Evolutionary conservation across 2,113 vertebrate species (phyloP).

Genomic region (Actenoides hombroni): DNA sequence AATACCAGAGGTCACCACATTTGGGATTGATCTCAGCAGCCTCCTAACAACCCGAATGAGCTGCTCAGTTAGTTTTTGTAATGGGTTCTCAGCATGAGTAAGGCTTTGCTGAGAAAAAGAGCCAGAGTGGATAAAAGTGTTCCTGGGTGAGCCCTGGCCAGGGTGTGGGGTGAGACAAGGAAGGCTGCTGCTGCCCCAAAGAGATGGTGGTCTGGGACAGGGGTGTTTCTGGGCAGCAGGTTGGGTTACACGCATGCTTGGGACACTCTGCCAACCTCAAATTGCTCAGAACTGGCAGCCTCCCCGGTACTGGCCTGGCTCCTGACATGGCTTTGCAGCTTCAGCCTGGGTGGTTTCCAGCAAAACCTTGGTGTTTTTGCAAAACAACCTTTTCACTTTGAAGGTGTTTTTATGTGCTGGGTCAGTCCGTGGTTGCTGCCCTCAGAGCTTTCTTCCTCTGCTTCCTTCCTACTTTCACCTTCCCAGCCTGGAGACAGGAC

Average conservation of each 20-base stretch:
- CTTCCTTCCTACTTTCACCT: neutral
- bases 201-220: neutral
- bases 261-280: neutral
- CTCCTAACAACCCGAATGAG: neutral
- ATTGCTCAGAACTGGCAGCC: neutral
- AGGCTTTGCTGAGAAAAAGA: neutral
- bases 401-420: neutral
- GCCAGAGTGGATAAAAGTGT: neutral
- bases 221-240: neutral
- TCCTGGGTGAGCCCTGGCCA: neutral
- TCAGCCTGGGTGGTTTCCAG: neutral
- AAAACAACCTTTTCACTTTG: slow-evolving; percentile 12
- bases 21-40: neutral
- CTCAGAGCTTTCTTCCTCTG: neutral
- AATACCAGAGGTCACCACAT: neutral
- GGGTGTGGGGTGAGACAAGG: neutral
- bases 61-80: neutral
- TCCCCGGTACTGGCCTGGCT: neutral
- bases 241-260: fast-evolving
- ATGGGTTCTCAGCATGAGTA: fast-evolving
- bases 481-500: neutral
- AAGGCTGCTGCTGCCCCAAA: neutral
- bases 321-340: neutral
- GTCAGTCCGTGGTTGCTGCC: neutral
- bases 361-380: neutral